Evolutionary conservation across 2,888 invertebrate genomes (phyloP).

Genomic region (Protodeltote pygarga): DNA sequence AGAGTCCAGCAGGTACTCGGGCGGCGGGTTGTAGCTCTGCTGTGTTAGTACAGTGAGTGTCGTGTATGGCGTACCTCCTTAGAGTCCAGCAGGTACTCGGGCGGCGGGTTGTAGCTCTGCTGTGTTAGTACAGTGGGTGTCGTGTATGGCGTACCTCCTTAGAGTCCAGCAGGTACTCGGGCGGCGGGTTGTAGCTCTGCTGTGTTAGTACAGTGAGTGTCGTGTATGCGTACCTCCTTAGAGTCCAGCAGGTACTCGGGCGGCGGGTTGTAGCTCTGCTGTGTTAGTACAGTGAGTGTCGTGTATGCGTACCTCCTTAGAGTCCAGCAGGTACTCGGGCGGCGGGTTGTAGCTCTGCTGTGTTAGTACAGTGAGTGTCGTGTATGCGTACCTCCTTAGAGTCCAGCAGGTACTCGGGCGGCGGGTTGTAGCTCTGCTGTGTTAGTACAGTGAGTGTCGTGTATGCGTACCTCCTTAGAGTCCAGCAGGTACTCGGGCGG

Average conservation of each 20-base stretch:
- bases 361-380: conserved; percentile 95
- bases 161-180: conserved; percentile 97
- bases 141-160: conserved; percentile 92
- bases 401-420: conserved; percentile 88
- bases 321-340: conserved; percentile 97
- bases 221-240: conserved; percentile 90
- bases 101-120: neutral
- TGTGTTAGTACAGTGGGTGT: too few species aligned
- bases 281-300: too few species aligned
- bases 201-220: conserved; percentile 94
- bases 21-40: conserved; percentile 99
- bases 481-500: conserved; percentile 98
- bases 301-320: conserved; percentile 91
- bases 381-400: conserved; percentile 89
- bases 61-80: conserved; percentile 90
- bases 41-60: conserved; percentile 94
- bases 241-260: conserved; percentile 89
- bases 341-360: conserved; percentile 99
- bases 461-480: conserved; percentile 90
- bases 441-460: too few species aligned
- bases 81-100: conserved; percentile 89
- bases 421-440: neutral
- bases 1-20: conserved; percentile 97
- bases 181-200: conserved; percentile 99
- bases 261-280: neutral